A percentile compares a stretch with the other conserved stretches of the same genome.
Evolutionary conservation across 2,888 invertebrate genomes (phyloP).

Genomic region (Sarcophaga carnaria): DNA sequence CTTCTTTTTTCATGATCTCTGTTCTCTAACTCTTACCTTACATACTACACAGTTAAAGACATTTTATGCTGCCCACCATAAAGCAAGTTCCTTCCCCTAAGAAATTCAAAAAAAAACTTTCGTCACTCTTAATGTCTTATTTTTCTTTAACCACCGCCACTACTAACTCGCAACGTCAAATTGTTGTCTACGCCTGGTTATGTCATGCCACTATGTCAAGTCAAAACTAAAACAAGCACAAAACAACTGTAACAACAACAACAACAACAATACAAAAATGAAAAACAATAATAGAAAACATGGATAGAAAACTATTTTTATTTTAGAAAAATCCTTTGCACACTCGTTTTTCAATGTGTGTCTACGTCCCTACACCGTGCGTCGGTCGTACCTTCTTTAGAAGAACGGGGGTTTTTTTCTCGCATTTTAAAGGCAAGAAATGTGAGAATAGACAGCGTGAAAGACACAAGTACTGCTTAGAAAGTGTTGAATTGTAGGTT

Average conservation of each 20-base stretch:
- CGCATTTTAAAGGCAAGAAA: not conserved
- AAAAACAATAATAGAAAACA: conserved; percentile 46
- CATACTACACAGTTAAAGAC: not conserved
- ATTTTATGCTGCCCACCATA: conserved; percentile 1
- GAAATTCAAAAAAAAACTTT: conserved; percentile 11
- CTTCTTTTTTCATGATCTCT: no score
- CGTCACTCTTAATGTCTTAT: not conserved
- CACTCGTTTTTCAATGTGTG: not conserved
- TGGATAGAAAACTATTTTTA: conserved; percentile 11
- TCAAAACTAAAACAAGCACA: conserved; percentile 1
- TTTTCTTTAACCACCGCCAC: not conserved
- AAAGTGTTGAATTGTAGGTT: conserved; percentile 68
- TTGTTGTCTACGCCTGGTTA: conserved; percentile 4
- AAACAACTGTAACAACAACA: conserved; percentile 24
- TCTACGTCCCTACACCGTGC: not conserved
- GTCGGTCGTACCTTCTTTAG: not conserved
- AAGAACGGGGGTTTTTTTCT: not conserved
- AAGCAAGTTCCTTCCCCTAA: conserved; percentile 28
- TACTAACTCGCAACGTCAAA: conserved; percentile 33
- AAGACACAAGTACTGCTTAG: conserved; percentile 36
- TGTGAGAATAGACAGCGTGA: conserved; percentile 17
- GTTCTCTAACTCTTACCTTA: no score
- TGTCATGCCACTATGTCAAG: conserved; percentile 49
- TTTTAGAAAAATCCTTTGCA: conserved; percentile 28
- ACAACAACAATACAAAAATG: not conserved